Percentiles rank a stretch among this genome's conserved stretches.
phyloP scores from a whole-genome alignment of 2,888 invertebrate species.

The Pilophorus perplexus region DNA sequence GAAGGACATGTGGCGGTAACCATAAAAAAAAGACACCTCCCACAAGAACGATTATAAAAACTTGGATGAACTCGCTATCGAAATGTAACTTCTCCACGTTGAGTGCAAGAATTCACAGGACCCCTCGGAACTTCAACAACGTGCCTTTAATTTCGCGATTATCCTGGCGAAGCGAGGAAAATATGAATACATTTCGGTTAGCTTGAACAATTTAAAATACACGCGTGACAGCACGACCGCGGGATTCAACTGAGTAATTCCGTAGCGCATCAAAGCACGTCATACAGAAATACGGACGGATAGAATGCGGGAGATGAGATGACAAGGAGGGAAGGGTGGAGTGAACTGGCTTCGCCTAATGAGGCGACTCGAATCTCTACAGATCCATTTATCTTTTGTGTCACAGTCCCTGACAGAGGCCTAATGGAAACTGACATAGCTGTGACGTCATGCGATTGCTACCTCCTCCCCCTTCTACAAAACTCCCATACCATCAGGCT shows the following conservation, averaged over 20 bases:
- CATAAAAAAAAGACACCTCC: slow-evolving; percentile 16
- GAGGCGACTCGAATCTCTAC: slow-evolving; percentile 42
- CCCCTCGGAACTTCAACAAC: no score
- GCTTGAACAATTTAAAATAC: no score
- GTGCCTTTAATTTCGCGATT: no score
- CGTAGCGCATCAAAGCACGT: no score
- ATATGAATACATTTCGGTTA: no score
- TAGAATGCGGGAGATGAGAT: neutral
- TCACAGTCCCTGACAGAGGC: slow-evolving; percentile 42
- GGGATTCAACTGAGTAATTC: no score
- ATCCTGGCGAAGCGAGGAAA: no score
- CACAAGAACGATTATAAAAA: no score
- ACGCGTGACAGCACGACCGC: no score
- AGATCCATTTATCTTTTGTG: slow-evolving; percentile 46
- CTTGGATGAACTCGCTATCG: no score
- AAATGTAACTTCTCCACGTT: no score
- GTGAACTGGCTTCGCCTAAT: slow-evolving; percentile 38
- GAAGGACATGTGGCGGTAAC: slow-evolving; percentile 21
- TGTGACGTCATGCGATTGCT: slow-evolving; percentile 44
- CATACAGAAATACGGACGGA: slow-evolving; percentile 2
- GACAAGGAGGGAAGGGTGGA: slow-evolving; percentile 24
- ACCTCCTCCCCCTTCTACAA: slow-evolving; percentile 42
- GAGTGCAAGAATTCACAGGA: no score
- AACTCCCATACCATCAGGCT: slow-evolving; percentile 10
- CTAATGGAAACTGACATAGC: slow-evolving; percentile 44